A percentile compares a stretch with the other conserved stretches of the same genome.
Evolutionary conservation across 2,888 invertebrate genomes (phyloP).

Genomic region (Cepaea hortensis): DNA sequence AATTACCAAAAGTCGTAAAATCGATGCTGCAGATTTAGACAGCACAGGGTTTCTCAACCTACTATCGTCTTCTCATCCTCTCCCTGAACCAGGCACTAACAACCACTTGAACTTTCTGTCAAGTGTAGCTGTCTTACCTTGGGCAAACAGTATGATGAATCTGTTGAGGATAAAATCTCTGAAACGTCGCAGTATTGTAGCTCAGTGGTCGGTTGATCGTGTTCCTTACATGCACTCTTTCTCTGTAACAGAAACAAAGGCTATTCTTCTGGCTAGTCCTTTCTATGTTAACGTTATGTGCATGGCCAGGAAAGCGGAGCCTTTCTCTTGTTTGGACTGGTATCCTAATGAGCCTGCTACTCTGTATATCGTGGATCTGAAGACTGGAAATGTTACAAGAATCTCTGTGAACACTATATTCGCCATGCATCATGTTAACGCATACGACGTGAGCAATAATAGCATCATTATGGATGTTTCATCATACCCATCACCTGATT

Average conservation of each 20-base stretch:
- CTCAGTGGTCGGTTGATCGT: constrained; percentile 62
- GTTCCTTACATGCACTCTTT: constrained; percentile 74
- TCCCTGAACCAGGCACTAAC: constrained; percentile 65
- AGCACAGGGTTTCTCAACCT: constrained; percentile 60
- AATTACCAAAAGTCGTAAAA: constrained; percentile 31
- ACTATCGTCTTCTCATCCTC: constrained; percentile 72
- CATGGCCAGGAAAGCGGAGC: constrained; percentile 63
- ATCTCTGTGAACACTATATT: constrained; percentile 63
- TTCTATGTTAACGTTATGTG: constrained; percentile 66
- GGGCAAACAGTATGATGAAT: constrained; percentile 58
- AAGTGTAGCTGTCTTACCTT: constrained; percentile 63
- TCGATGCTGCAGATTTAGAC: background rate
- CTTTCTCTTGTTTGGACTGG: constrained; percentile 70
- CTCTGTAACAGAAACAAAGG: constrained; percentile 66
- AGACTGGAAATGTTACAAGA: constrained; percentile 57
- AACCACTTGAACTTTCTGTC: constrained; percentile 67
- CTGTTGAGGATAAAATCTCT: constrained; percentile 64
- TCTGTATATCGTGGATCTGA: constrained; percentile 65
- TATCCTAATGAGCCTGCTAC: constrained; percentile 56
- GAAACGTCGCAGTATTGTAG: constrained; percentile 61
- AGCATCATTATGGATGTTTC: constrained; percentile 66
- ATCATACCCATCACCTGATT: constrained; percentile 64
- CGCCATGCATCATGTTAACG: constrained; percentile 72
- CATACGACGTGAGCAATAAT: constrained; percentile 60
- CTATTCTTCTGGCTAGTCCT: constrained; percentile 69